These are phyloP conservation scores for Chaetodon auriga DNA, from an alignment of 2,113 vertebrate species.

Conservation along the genomic window DNA sequence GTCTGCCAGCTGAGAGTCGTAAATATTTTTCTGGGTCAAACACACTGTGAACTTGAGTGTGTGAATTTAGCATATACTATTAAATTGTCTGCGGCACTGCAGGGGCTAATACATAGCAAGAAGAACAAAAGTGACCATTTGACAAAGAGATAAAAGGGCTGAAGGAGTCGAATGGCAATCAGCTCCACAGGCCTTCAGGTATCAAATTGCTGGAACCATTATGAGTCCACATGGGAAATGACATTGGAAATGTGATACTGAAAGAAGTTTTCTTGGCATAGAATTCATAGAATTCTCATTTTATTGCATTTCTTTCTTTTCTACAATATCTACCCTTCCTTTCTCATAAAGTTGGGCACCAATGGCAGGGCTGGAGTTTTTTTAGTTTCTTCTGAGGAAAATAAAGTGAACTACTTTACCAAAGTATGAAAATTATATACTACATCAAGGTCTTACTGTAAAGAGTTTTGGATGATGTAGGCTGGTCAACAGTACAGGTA, in stretches of 20 bases:
- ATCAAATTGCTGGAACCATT: constrained; percentile 12
- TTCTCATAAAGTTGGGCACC: not conserved
- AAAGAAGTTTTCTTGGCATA: not conserved
- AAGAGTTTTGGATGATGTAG: not conserved
- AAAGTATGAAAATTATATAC: not conserved
- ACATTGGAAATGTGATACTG: constrained; percentile 8
- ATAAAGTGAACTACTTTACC: not conserved
- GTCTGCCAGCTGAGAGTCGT: constrained; percentile 49
- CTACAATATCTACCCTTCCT: no score
- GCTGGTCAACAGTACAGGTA: not conserved
- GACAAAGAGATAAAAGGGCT: constrained; percentile 34
- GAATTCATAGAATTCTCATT: constrained; percentile 6
- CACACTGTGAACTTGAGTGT: constrained; percentile 46
- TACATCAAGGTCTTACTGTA: not conserved
- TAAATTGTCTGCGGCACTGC: constrained; percentile 49
- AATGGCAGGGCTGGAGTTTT: not conserved
- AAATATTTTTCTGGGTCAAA: constrained; percentile 65
- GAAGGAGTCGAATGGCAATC: constrained; percentile 39
- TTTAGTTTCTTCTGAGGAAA: not conserved
- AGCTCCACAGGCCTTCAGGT: constrained; percentile 20
- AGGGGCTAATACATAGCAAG: not conserved
- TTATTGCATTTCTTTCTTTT: constrained; percentile 23
- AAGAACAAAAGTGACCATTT: constrained; percentile 21
- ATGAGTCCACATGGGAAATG: constrained; percentile 5
- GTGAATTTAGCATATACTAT: constrained; percentile 43